These are phyloP conservation scores for Caenorhabditis sp. DNA, from an alignment of 2,888 invertebrate genomes.

Conservation along the genomic window DNA sequence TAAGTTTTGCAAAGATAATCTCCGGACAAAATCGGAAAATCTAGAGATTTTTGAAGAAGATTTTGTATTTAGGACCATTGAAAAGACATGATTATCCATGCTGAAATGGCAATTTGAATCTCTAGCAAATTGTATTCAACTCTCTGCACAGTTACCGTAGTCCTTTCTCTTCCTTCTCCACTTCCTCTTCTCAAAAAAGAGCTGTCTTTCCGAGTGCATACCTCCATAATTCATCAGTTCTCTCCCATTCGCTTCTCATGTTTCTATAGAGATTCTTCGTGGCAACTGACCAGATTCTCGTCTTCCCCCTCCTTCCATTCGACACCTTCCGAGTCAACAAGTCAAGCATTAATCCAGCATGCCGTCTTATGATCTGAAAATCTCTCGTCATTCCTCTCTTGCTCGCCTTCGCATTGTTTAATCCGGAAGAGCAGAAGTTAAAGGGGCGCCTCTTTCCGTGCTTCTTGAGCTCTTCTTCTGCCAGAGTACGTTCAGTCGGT, in stretches of 20 bases:
- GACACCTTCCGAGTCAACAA: constrained; percentile 41
- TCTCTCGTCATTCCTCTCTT: constrained; percentile 8
- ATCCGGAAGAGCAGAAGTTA: constrained; percentile 17
- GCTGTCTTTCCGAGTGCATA: constrained; percentile 1
- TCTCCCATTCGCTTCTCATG: constrained; percentile 14
- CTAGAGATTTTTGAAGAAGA: too few relatives aligned
- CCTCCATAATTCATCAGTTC: constrained; percentile 42
- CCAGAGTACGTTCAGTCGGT: constrained; percentile 15
- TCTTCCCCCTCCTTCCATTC: constrained; percentile 10
- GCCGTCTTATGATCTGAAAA: constrained; percentile 30
- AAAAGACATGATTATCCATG: too few relatives aligned
- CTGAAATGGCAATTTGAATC: too few relatives aligned
- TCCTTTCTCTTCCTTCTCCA: not conserved
- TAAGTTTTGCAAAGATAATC: too few relatives aligned
- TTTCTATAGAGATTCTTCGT: constrained; percentile 49
- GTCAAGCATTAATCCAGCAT: constrained; percentile 29
- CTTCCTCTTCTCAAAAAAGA: not conserved
- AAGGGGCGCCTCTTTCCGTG: not conserved
- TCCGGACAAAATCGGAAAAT: too few relatives aligned
- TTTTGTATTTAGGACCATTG: too few relatives aligned
- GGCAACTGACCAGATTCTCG: not conserved
- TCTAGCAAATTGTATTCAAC: not conserved
- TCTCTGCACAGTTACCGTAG: not conserved
- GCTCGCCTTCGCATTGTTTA: constrained; percentile 10
- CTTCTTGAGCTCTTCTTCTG: constrained; percentile 1